These are phyloP conservation scores for Drosophila subobscura DNA, from an alignment of 1,140 invertebrate genomes.

Conservation along the genomic window DNA sequence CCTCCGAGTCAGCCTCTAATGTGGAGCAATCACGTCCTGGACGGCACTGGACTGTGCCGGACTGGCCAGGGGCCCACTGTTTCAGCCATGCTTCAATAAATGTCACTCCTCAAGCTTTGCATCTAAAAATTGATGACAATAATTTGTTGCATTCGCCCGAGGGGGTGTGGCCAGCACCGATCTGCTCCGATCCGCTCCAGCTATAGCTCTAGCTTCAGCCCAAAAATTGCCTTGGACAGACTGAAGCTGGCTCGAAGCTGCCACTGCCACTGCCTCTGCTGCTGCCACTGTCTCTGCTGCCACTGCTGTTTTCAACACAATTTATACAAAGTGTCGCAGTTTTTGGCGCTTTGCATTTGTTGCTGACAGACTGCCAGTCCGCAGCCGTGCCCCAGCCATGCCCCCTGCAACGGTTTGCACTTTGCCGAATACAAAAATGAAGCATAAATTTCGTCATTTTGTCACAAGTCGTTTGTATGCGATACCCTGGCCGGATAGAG, in stretches of 20 bases:
- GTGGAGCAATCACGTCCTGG: constrained; percentile 71
- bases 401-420: constrained; percentile 59
- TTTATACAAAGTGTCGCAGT: constrained; percentile 81
- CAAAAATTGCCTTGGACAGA: constrained; percentile 73
- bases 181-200: constrained; percentile 11
- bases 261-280: constrained; percentile 32
- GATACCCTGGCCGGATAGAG: constrained; percentile 28
- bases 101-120: constrained; percentile 80
- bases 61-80: constrained; percentile 47
- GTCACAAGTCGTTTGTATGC: constrained; percentile 68
- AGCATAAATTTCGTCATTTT: constrained; percentile 80
- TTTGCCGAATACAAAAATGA: constrained; percentile 66
- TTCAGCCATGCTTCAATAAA: constrained; percentile 74
- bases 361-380: constrained; percentile 63
- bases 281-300: constrained; percentile 3
- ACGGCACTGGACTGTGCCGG: constrained; percentile 25
- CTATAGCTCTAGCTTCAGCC: constrained; percentile 14
- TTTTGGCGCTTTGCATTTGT: constrained; percentile 81
- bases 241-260: constrained; percentile 52
- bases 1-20: constrained; percentile 46
- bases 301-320: constrained; percentile 77
- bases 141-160: constrained; percentile 78
- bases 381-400: constrained; percentile 7
- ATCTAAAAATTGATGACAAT: constrained; percentile 82
- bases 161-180: constrained; percentile 66